Evolutionary conservation across 2,888 invertebrate species (phyloP).

Genomic region (Elgonia sp.): DNA sequence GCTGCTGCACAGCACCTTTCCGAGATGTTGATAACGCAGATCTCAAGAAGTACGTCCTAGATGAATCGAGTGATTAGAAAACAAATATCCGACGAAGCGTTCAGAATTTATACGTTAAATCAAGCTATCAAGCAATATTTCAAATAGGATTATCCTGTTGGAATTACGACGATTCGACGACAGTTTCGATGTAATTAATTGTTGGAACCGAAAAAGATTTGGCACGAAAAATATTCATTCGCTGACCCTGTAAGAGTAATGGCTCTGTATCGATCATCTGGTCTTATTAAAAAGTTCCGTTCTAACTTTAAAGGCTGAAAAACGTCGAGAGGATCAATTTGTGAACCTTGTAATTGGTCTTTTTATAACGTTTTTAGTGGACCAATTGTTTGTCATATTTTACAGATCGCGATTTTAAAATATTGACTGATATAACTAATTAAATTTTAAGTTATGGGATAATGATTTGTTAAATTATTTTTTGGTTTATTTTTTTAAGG

Average conservation of each 20-base stretch:
- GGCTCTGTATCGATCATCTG: constrained; percentile 18
- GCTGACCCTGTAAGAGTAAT: constrained; percentile 27
- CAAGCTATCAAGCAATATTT: not conserved
- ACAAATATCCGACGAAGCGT: constrained; percentile 5
- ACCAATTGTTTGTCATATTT: no score
- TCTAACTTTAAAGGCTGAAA: not conserved
- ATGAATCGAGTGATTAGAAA: constrained; percentile 38
- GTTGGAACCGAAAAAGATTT: constrained; percentile 17
- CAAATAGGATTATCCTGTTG: constrained; percentile 7
- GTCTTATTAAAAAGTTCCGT: constrained; percentile 20
- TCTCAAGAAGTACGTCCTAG: constrained; percentile 27
- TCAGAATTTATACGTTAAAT: not conserved
- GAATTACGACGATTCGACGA: not conserved
- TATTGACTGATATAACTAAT: no score
- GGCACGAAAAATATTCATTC: constrained; percentile 36
- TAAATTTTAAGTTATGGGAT: no score
- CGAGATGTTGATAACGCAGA: constrained; percentile 44
- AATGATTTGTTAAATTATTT: no score
- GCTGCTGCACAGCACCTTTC: not conserved
- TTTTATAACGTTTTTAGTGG: no score
- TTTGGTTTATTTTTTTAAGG: no score
- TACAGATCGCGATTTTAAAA: no score
- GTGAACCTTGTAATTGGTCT: constrained; percentile 1
- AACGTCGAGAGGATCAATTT: not conserved
- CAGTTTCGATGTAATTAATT: constrained; percentile 13